Evolutionary conservation across 2,888 invertebrate genomes (phyloP).

Genomic region (Orgyia antiqua): DNA sequence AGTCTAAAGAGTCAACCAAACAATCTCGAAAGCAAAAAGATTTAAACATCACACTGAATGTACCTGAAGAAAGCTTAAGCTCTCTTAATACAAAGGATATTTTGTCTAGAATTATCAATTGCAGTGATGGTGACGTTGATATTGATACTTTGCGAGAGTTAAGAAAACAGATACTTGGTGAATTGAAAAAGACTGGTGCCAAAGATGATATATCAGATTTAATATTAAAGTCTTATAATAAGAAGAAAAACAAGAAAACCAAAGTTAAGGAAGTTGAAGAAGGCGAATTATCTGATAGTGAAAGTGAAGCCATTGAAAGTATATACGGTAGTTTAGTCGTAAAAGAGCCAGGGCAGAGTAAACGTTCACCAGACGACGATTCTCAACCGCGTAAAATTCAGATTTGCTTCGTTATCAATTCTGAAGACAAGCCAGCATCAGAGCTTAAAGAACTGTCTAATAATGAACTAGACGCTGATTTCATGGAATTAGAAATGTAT

Average conservation of each 20-base stretch:
- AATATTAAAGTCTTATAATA: conserved; percentile 60
- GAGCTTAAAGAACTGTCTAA: conserved; percentile 9
- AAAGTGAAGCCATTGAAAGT: conserved; percentile 64
- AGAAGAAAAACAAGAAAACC: conserved; percentile 30
- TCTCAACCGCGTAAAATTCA: conserved; percentile 32
- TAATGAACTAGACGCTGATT: conserved; percentile 18
- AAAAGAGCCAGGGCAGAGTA: conserved; percentile 17
- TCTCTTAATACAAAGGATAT: conserved; percentile 65
- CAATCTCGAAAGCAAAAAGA: conserved; percentile 38
- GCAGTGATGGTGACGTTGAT: conserved; percentile 64
- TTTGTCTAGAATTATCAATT: conserved; percentile 60
- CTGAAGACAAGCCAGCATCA: conserved; percentile 28
- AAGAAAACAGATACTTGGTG: conserved; percentile 64
- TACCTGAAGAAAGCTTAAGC: conserved; percentile 59
- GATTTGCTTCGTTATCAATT: conserved; percentile 27
- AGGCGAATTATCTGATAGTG: conserved; percentile 69
- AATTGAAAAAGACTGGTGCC: conserved; percentile 62
- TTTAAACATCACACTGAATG: conserved; percentile 65
- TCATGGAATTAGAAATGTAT: conserved; percentile 49
- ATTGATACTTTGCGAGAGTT: conserved; percentile 68
- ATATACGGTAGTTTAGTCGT: conserved; percentile 60
- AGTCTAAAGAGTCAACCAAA: conserved; percentile 26
- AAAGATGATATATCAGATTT: conserved; percentile 68
- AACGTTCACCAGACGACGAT: conserved; percentile 29
- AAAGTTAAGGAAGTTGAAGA: conserved; percentile 53